A percentile compares a stretch with the other conserved stretches of the same genome.
Evolutionary conservation across 2,888 invertebrate genomes (phyloP).

Genomic region (Buathra laborator): DNA sequence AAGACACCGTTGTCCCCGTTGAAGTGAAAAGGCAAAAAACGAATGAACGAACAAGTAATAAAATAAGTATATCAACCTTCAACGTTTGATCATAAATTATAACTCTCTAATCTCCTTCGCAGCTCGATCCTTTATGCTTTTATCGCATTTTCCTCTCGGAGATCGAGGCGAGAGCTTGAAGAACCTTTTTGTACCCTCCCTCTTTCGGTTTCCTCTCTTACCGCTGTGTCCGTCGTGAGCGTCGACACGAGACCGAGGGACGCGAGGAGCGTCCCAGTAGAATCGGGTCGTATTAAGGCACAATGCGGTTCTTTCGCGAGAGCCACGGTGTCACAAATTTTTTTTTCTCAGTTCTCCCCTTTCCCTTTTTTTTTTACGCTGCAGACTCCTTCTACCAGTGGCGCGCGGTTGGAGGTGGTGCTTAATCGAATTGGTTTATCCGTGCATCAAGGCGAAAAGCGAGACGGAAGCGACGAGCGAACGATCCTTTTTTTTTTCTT

Average conservation of each 20-base stretch:
- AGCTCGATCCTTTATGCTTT: conserved; percentile 49
- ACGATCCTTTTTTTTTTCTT: conserved; percentile 33
- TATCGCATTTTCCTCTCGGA: conserved; percentile 44
- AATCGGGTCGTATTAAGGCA: conserved; percentile 47
- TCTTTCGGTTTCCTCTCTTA: neutral
- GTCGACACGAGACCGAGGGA: neutral
- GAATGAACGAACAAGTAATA: neutral
- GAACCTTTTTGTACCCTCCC: conserved; percentile 40
- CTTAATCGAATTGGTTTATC: conserved; percentile 69
- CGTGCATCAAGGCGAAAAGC: conserved; percentile 67
- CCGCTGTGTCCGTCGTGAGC: neutral
- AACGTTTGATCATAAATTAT: conserved; percentile 50
- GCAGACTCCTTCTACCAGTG: conserved; percentile 41
- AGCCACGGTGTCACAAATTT: conserved; percentile 27
- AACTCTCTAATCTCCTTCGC: conserved; percentile 48
- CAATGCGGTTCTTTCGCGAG: conserved; percentile 46
- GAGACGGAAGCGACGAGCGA: conserved; percentile 57
- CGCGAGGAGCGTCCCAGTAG: neutral
- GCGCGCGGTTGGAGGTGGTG: conserved; percentile 20
- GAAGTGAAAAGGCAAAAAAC: conserved; percentile 13
- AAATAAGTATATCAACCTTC: conserved; percentile 18
- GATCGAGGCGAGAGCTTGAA: conserved; percentile 22
- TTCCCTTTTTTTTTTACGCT: conserved; percentile 17
- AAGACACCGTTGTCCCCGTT: neutral
- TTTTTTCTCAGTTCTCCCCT: conserved; percentile 17